phyloP scores from a whole-genome alignment of 2,888 invertebrate species.

The Operophtera brumata region DNA sequence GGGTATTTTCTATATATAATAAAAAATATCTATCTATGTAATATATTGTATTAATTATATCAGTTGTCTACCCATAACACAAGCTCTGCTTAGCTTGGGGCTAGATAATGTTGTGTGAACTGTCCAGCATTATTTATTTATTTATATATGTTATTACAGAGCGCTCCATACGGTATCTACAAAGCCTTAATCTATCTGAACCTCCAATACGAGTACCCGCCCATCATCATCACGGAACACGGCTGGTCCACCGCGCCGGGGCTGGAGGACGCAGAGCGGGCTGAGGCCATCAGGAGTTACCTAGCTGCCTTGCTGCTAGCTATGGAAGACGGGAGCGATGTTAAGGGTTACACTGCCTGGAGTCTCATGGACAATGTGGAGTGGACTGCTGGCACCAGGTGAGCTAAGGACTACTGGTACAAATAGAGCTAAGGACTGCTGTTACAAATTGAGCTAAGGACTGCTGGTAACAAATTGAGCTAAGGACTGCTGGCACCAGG shows the following conservation, averaged over 20 bases:
- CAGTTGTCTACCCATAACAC: too few species aligned
- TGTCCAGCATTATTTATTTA: too few species aligned
- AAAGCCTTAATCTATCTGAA: conserved; percentile 58
- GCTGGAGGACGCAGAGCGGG: conserved; percentile 65
- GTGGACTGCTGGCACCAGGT: conserved; percentile 82
- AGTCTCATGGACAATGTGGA: conserved; percentile 85
- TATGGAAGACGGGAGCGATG: conserved; percentile 70
- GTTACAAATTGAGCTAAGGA: too few species aligned
- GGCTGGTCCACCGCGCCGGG: conserved; percentile 76
- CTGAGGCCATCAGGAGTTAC: conserved; percentile 61
- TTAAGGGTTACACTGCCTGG: conserved; percentile 82
- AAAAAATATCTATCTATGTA: too few species aligned
- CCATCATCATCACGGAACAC: conserved; percentile 79
- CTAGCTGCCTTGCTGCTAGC: conserved; percentile 70
- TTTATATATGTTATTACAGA: conserved; percentile 42
- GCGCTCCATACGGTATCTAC: conserved; percentile 66
- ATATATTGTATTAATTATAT: too few species aligned
- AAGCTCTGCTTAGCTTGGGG: too few species aligned
- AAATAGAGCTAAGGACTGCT: too few species aligned
- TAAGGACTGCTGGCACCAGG: conserved; percentile 81
- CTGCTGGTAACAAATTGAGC: too few species aligned
- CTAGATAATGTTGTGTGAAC: too few species aligned
- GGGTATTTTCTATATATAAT: too few species aligned
- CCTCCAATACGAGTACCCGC: conserved; percentile 54
- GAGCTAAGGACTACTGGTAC: background rate